A percentile compares a stretch with the other conserved stretches of the same genome.
Evolutionary conservation across 1,140 invertebrate genomes (phyloP).

Genomic region (Lerema accius): DNA sequence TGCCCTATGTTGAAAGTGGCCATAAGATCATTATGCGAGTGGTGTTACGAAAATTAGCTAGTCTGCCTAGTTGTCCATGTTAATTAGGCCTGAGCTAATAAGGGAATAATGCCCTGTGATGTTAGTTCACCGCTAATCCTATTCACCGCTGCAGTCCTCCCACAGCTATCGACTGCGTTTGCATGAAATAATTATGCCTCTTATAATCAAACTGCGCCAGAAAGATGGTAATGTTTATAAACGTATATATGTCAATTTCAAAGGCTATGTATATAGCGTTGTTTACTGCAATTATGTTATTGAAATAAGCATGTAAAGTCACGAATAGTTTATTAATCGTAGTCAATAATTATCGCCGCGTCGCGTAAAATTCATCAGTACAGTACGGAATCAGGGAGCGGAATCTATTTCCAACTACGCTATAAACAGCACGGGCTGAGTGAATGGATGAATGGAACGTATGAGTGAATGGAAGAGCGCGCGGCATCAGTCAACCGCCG

Average conservation of each 20-base stretch:
- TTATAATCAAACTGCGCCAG: too few species aligned
- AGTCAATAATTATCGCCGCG: too few species aligned
- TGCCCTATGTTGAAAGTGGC: neutral
- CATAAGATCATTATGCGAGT: neutral
- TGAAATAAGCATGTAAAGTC: neutral
- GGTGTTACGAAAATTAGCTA: neutral
- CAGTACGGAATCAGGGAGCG: conserved; percentile 30
- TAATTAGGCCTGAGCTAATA: neutral
- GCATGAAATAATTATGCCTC: too few species aligned
- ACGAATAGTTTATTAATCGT: conserved; percentile 14
- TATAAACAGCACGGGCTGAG: conserved; percentile 37
- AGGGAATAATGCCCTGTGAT: neutral
- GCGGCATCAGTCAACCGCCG: conserved; percentile 51
- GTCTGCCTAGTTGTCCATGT: neutral
- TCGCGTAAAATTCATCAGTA: conserved; percentile 34
- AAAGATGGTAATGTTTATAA: too few species aligned
- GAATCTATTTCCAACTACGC: conserved; percentile 38
- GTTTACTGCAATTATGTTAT: too few species aligned
- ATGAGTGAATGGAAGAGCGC: conserved; percentile 46
- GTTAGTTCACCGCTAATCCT: neutral
- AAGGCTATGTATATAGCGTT: too few species aligned
- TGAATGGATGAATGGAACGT: conserved; percentile 42
- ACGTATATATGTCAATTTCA: too few species aligned
- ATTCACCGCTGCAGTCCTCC: too few species aligned
- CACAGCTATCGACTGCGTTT: too few species aligned